Base-by-base conservation (phyloP, 2,888 invertebrate species). In the Acleris laterana region DNA sequence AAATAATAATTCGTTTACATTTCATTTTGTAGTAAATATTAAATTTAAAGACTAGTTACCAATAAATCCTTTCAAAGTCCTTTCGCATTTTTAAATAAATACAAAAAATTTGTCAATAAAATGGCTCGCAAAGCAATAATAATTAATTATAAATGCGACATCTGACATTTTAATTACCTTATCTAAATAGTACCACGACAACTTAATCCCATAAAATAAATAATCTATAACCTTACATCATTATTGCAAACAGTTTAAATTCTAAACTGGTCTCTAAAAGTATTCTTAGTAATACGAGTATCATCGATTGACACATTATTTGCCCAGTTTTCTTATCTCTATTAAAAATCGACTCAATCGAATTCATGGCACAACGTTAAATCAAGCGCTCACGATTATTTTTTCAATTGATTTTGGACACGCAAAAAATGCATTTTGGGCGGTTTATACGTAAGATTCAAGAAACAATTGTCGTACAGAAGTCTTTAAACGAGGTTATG, bases 401-500 rank as follows among this genome's bases (percentile, higher is more conserved):
- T 3, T 32, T 38, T 38, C 11, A 11, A 38, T 38, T 0, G 3
- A 38, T 13, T 38, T 38, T 38, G 1, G 7, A 25, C 6, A 6
- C 7, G 7, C 25, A 25, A 25, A 20, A 32, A 9, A 4, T 38
- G 38, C 0, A 0, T 38, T 4, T 38, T 4, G 38, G 38, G 38
- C 38, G 38, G 38, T 38, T 1, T 13, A 13, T 13, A 13, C 3
- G 38, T 38, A 38, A 38, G 38, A 13, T 38, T 32, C 32, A 38
- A 13, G 4, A n/a, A 46, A 46, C n/a, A 46, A 46, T 46, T 17
- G 46, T 2, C 7, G 4, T n/a, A 51, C 25, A 51, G 19, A 11
- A 19, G 3, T 19, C 11, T 52, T 52, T 19, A 62, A 57, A 51
- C 13, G 19, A 56, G 55, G n/a, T 66, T 61, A 84, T 74, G 70